phyloP scores from a whole-genome alignment of 2,113 vertebrate genomes.

The Galemys pyrenaicus region DNA sequence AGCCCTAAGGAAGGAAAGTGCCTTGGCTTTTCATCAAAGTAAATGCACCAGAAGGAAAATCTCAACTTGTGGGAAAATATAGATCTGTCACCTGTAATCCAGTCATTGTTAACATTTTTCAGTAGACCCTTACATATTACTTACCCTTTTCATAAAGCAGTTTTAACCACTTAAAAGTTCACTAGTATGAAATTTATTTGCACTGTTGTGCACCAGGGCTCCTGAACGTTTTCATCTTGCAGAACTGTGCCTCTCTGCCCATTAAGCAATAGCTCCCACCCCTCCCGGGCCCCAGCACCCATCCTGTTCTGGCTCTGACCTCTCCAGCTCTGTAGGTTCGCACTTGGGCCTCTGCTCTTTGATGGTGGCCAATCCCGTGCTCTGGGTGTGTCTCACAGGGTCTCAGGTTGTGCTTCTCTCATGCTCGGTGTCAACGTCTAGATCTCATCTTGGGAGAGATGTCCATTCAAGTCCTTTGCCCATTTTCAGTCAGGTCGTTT shows the following conservation, averaged over 20 bases:
- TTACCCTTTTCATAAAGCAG: neutral
- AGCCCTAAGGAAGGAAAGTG: neutral
- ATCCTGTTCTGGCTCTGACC: neutral
- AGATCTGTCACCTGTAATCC: neutral
- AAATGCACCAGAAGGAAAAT: slow-evolving; percentile 2
- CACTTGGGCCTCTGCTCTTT: neutral
- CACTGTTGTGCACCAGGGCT: neutral
- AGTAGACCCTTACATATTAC: neutral
- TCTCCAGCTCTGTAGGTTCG: too few relatives aligned
- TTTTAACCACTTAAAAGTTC: neutral
- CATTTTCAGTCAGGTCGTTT: neutral
- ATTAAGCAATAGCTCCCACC: neutral
- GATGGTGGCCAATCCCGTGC: neutral
- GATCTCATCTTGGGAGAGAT: neutral
- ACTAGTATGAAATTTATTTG: neutral
- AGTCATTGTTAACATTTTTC: slow-evolving; percentile 9
- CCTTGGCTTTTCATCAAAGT: neutral
- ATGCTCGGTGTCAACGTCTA: neutral
- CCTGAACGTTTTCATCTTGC: neutral
- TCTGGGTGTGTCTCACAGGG: neutral
- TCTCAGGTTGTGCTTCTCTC: neutral
- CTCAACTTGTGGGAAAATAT: neutral
- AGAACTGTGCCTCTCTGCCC: neutral
- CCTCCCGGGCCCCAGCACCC: neutral
- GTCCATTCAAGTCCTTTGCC: neutral